Base-by-base conservation (phyloP, 53 echinoderm and acorn worm genomes). In the Temnopleurus reevesii region DNA sequence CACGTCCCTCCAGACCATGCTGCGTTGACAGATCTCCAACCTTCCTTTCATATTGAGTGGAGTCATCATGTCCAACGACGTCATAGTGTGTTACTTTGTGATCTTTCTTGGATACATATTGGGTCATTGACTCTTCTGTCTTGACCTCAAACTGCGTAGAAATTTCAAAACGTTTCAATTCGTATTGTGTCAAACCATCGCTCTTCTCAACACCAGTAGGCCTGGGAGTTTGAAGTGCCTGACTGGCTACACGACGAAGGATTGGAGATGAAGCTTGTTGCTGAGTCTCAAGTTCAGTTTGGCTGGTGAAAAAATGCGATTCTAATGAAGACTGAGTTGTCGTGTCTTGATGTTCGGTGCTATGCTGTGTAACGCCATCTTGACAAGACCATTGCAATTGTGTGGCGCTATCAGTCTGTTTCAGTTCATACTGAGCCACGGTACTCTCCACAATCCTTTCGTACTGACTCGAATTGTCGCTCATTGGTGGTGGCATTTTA, bases 151-250 rank as follows among this genome's bases (percentile, higher is more conserved):
- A 15, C 30, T 79, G 79, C 9, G 79, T 38, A 8, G 46, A 49
- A 19, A 41, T 38, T 38, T 28, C 30, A 49, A 1, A 17, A 25
- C 8, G 12, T 30, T 79, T 46, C 6, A 79, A 4, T 12, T 79
- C 79, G 30, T 83, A 36, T 49, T 83, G 83, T 28, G 83, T 83
- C 36, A 55, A 35, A 8, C 83, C 83, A 33, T 83, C 83, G 55
- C 21, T 55, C 53, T 28, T 83, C 83, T 53, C 27, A 31, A 55
- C 83, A 10, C 54, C 55, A 5, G 15, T 31, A 0, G 83, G 1
- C 4, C 30, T 83, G 29, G 83, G 55, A 0, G 83, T 83, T 56
- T 83, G 83, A 55, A 83, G 83, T 9, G 83, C 54, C 29, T 18
- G 43, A 34, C 27, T 44, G 26, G 44, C 44, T 0, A 60, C 61